These are phyloP conservation scores for Melanostigma gelatinosum DNA, from an alignment of 2,113 vertebrate species.

Conservation along the genomic window DNA sequence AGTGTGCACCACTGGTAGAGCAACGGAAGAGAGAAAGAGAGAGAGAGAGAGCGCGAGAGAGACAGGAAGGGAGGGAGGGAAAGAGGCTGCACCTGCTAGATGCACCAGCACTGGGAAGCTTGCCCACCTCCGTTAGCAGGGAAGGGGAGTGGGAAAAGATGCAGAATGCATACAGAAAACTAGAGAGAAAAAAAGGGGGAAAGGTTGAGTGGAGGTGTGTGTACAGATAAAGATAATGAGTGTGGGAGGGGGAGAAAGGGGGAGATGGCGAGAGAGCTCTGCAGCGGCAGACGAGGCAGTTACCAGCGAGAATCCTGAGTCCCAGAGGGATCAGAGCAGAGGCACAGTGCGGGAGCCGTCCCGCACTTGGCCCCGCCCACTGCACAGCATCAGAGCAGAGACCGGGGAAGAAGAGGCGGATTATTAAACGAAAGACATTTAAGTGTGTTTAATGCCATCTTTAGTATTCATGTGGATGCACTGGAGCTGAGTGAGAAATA, in stretches of 20 bases:
- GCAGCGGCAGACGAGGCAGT: conserved; percentile 55
- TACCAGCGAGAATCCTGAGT: conserved; percentile 38
- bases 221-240: conserved; percentile 68
- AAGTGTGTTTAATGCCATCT: neutral
- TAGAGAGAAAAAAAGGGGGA: neutral
- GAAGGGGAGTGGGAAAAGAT: conserved; percentile 60
- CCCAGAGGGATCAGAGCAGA: conserved; percentile 76
- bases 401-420: neutral
- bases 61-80: conserved; percentile 79
- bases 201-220: conserved; percentile 51
- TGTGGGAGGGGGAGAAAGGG: conserved; percentile 42
- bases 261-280: conserved; percentile 20
- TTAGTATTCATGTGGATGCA: neutral
- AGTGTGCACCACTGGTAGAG: conserved; percentile 64
- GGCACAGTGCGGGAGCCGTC: conserved; percentile 76
- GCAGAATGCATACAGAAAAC: conserved; percentile 64
- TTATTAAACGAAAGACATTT: neutral
- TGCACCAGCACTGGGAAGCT: conserved; percentile 75
- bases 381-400: conserved; percentile 19
- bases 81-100: conserved; percentile 79
- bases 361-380: conserved; percentile 54
- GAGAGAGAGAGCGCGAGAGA: conserved; percentile 68
- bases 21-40: conserved; percentile 48
- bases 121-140: conserved; percentile 73
- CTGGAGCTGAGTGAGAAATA: neutral